Percentiles rank a stretch among this genome's conserved stretches.
Conservation (phyloP, 2,888 invertebrate genomes). For the Hydriomena furcata region DNA sequence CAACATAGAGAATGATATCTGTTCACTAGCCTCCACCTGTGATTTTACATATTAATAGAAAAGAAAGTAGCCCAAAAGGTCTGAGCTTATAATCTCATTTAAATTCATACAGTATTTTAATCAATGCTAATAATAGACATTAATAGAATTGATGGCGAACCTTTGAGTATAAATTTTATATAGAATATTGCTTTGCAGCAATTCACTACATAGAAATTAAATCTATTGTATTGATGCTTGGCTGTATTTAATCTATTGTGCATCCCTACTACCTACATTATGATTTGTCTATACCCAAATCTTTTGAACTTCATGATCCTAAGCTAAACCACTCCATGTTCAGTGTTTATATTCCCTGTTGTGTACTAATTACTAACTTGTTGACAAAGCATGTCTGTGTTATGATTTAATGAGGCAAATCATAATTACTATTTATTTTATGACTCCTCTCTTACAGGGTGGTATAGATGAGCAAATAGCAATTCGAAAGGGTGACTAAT, state of each 20-base stretch:
- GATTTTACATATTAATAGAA: too few relatives aligned
- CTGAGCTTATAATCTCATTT: too few relatives aligned
- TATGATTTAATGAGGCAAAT: conserved; percentile 1
- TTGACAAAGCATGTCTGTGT: too few relatives aligned
- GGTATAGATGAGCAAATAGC: conserved; percentile 62
- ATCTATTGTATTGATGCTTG: conserved; percentile 3
- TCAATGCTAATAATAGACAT: too few relatives aligned
- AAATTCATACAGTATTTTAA: too few relatives aligned
- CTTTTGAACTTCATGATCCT: neutral
- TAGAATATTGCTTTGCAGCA: neutral
- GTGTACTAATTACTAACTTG: too few relatives aligned
- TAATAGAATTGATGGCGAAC: neutral
- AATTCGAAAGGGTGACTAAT: conserved; percentile 19
- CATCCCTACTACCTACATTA: neutral
- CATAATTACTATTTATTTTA: conserved; percentile 26
- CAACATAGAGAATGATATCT: too few relatives aligned
- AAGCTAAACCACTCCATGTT: neutral
- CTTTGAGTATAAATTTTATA: neutral
- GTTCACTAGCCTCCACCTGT: too few relatives aligned
- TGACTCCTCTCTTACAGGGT: conserved; percentile 66
- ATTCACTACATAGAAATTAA: neutral
- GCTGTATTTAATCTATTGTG: conserved; percentile 3
- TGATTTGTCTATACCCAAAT: neutral
- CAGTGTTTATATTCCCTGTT: neutral
- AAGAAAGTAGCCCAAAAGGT: too few relatives aligned